These are phyloP conservation scores for Hystrix brachyura DNA, from an alignment of 2,113 vertebrate species.

Conservation along the genomic window DNA sequence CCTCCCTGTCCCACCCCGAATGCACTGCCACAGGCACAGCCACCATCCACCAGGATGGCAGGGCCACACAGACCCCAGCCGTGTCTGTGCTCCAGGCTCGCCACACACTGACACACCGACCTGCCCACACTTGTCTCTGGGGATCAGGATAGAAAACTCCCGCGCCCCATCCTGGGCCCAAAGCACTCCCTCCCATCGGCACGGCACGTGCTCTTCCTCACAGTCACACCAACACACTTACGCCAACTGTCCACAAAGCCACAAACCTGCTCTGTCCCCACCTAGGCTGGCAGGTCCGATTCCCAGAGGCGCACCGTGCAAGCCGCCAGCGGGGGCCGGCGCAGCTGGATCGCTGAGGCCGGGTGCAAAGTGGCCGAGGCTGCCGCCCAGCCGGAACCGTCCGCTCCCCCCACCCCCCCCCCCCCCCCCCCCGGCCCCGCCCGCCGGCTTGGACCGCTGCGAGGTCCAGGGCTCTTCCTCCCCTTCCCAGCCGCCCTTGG, in stretches of 20 bases:
- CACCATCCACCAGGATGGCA: not conserved
- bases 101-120: not conserved
- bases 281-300: not conserved
- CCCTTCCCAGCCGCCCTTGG: constrained; percentile 86
- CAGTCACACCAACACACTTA: not conserved
- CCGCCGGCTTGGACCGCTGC: constrained; percentile 82
- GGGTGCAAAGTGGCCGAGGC: constrained; percentile 19
- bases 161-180: not conserved
- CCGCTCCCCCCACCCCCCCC: constrained; percentile 41
- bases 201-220: not conserved
- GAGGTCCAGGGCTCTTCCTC: constrained; percentile 85
- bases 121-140: not conserved
- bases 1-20: not conserved
- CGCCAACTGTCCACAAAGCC: not conserved
- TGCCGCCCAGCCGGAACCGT: constrained; percentile 47
- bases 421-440: not conserved
- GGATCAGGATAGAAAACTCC: constrained; percentile 39
- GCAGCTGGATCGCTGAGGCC: constrained; percentile 59
- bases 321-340: not conserved
- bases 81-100: not conserved
- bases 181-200: not conserved
- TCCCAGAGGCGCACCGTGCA: not conserved
- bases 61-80: not conserved
- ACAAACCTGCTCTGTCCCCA: not conserved
- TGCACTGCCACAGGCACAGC: not conserved